A percentile compares a stretch with the other conserved stretches of the same genome.
These are phyloP conservation scores for Himalopsyche japonica DNA, from an alignment of 2,888 invertebrate species.

Conservation along the genomic window DNA sequence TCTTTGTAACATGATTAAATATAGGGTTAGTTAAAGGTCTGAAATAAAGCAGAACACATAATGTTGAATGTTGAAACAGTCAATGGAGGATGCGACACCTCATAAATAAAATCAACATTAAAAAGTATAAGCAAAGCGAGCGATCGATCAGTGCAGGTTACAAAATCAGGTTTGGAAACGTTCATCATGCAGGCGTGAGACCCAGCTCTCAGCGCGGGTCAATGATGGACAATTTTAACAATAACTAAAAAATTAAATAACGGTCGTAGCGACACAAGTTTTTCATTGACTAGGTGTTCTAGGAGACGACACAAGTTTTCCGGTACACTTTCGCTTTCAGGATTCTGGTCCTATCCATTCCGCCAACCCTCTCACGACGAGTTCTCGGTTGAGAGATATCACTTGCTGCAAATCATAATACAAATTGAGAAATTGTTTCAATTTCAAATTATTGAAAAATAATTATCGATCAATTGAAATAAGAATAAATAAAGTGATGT, in stretches of 20 bases:
- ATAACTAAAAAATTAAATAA: conserved; percentile 26
- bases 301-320: conserved; percentile 11
- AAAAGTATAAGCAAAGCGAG: no score
- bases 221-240: conserved; percentile 12
- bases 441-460: no score
- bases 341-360: conserved; percentile 62
- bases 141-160: not conserved
- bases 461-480: no score
- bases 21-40: no score
- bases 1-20: no score
- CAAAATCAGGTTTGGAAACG: not conserved
- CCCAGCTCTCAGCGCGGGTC: not conserved
- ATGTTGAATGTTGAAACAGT: no score
- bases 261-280: conserved; percentile 8
- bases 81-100: no score
- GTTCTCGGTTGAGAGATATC: conserved; percentile 83
- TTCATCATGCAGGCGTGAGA: not conserved
- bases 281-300: conserved; percentile 33
- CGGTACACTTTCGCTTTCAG: conserved; percentile 12
- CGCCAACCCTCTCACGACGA: conserved; percentile 82
- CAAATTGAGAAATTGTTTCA: not conserved
- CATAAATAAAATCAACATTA: no score
- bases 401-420: conserved; percentile 64
- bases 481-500: not conserved
- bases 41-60: no score